Percentiles rank a stretch among this genome's conserved stretches.
Conservation (phyloP, 2,888 invertebrate species). For the Phortica okadai region DNA sequence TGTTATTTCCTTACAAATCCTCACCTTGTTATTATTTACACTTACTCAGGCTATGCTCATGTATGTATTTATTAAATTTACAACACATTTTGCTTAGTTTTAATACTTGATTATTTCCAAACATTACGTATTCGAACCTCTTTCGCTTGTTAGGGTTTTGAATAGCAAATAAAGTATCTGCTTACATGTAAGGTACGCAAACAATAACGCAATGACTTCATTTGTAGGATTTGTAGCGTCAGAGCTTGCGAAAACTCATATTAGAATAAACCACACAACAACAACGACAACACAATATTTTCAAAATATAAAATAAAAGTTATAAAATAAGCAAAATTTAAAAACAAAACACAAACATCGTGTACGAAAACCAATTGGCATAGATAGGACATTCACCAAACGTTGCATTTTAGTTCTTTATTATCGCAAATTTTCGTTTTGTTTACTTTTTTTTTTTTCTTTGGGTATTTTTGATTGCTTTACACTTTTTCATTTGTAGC, state of each 20-base stretch:
- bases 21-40: constrained; percentile 34
- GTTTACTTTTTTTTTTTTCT: constrained; percentile 37
- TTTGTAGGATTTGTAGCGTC: neutral
- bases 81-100: neutral
- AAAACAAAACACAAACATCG: constrained; percentile 2
- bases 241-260: constrained; percentile 33
- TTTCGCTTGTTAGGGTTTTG: too few species aligned
- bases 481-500: constrained; percentile 17
- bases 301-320: constrained; percentile 36
- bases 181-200: too few species aligned
- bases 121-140: too few species aligned
- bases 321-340: neutral
- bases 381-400: constrained; percentile 74
- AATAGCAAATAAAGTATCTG: too few species aligned
- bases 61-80: constrained; percentile 5
- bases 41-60: neutral
- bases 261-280: constrained; percentile 37
- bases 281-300: constrained; percentile 46
- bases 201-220: neutral
- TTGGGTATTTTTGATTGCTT: constrained; percentile 29
- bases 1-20: constrained; percentile 55
- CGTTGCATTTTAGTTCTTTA: constrained; percentile 37
- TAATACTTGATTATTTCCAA: neutral
- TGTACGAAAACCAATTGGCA: constrained; percentile 69
- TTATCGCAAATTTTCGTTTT: constrained; percentile 22